Evolutionary conservation across 2,797 vertebrate genomes (phyloP).

Genomic region (Buceros bicornis): DNA sequence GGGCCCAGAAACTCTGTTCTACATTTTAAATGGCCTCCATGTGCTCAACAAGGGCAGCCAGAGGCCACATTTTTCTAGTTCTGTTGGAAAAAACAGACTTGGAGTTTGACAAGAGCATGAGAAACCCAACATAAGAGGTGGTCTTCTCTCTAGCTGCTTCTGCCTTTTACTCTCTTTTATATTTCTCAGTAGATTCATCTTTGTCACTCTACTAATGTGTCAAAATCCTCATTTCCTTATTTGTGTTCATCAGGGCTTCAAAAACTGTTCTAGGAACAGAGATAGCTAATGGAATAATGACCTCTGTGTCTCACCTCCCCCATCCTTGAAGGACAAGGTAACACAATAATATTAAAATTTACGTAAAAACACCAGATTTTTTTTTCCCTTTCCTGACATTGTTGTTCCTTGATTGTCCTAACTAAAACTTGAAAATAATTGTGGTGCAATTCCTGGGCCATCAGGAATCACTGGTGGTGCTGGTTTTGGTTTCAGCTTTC

Average conservation of each 20-base stretch:
- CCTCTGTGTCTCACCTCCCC: not conserved
- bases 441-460: not conserved
- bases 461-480: not conserved
- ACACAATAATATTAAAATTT: not conserved
- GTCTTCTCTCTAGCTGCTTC: not conserved
- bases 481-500: not conserved
- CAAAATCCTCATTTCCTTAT: not conserved
- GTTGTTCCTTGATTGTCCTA: not conserved
- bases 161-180: not conserved
- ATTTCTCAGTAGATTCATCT: constrained; percentile 1
- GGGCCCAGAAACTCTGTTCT: not conserved
- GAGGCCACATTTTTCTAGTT: constrained; percentile 31
- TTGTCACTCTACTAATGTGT: not conserved
- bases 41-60: constrained; percentile 47
- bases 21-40: not conserved
- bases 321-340: not conserved
- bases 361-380: not conserved
- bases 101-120: not conserved
- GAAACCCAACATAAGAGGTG: not conserved
- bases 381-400: not conserved
- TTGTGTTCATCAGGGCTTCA: not conserved
- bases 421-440: not conserved
- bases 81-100: not conserved
- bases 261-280: not conserved
- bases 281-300: not conserved